A percentile compares a stretch with the other conserved stretches of the same genome.
Conservation (phyloP, 2,888 invertebrate genomes). For the Nemotelus nigrinus region DNA sequence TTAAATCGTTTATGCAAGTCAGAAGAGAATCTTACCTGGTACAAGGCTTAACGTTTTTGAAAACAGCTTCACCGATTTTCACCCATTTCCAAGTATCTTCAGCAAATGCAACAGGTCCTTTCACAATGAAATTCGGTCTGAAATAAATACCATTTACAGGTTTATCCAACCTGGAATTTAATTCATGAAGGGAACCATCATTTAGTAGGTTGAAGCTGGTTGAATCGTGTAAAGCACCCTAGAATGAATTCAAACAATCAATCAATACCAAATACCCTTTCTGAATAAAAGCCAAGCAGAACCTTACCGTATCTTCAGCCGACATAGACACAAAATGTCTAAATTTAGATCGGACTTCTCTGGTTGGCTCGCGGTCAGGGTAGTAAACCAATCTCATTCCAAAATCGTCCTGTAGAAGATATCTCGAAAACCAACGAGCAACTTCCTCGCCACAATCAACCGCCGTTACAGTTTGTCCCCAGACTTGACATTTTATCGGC, state of each 20-base stretch:
- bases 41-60: slow-evolving; percentile 74
- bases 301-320: slow-evolving; percentile 52
- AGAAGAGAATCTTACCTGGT: slow-evolving; percentile 56
- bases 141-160: slow-evolving; percentile 69
- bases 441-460: slow-evolving; percentile 78
- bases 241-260: background rate
- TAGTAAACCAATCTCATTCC: slow-evolving; percentile 70
- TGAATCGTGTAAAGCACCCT: slow-evolving; percentile 74
- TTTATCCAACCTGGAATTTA: slow-evolving; percentile 69
- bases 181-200: slow-evolving; percentile 71
- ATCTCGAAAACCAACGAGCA: slow-evolving; percentile 75
- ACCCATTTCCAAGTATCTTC: slow-evolving; percentile 77
- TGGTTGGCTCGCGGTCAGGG: slow-evolving; percentile 62
- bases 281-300: background rate
- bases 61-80: slow-evolving; percentile 72
- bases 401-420: slow-evolving; percentile 66
- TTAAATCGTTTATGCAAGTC: slow-evolving; percentile 7
- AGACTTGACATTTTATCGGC: slow-evolving; percentile 66
- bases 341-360: slow-evolving; percentile 59
- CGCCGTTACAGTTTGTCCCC: slow-evolving; percentile 70
- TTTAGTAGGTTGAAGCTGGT: slow-evolving; percentile 73
- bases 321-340: slow-evolving; percentile 56
- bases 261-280: too few species aligned
- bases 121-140: slow-evolving; percentile 74
- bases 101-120: slow-evolving; percentile 69